Conservation (phyloP, 2,113 vertebrate species). For the Indicator indicator region DNA sequence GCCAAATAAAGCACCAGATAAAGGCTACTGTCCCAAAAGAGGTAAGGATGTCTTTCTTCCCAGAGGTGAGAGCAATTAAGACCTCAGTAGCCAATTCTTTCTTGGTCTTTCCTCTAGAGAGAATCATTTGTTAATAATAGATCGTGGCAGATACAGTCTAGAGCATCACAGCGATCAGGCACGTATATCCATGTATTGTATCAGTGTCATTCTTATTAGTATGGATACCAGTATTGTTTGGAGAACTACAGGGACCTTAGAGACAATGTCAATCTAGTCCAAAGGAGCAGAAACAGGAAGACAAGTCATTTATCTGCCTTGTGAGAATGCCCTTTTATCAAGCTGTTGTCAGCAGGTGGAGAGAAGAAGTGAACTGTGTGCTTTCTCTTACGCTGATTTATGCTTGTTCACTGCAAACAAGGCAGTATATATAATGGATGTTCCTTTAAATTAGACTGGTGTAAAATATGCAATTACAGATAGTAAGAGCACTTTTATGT, state of each 20-base stretch:
- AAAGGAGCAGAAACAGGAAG: not conserved
- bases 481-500: slow-evolving; percentile 53
- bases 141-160: fast-evolving
- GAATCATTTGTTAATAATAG: not conserved
- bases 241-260: not conserved
- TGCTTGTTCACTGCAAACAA: slow-evolving; percentile 7
- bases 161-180: not conserved
- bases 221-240: not conserved
- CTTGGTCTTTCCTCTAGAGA: not conserved
- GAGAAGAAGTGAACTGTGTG: not conserved
- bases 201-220: not conserved
- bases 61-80: not conserved
- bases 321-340: not conserved
- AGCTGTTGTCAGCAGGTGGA: not conserved
- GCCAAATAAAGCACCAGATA: not conserved
- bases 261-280: not conserved
- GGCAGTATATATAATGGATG: slow-evolving; percentile 22
- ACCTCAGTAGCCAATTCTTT: not conserved
- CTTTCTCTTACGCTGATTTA: slow-evolving; percentile 32
- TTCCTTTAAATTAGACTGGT: slow-evolving; percentile 39
- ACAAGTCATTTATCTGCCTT: not conserved
- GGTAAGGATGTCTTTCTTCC: not conserved
- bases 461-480: slow-evolving; percentile 56
- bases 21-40: not conserved
- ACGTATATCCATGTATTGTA: not conserved